These are phyloP conservation scores for Zaprionus nigranus DNA, from an alignment of 1,140 invertebrate species.

Conservation along the genomic window DNA sequence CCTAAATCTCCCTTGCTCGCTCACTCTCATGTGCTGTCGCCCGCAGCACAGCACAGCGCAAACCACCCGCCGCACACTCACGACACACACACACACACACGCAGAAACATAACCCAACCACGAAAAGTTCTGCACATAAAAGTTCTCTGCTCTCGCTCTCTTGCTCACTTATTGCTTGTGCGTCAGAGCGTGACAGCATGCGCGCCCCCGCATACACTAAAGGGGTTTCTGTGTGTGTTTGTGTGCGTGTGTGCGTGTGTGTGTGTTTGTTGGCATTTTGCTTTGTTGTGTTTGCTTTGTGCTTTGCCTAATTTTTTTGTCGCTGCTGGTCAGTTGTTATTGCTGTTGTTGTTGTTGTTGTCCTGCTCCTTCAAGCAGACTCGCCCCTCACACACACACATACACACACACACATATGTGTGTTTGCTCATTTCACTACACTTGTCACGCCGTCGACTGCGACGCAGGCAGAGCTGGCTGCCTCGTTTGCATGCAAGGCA, in stretches of 20 bases:
- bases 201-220: constrained; percentile 63
- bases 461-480: constrained; percentile 11
- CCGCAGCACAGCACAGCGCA: not conserved
- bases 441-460: constrained; percentile 65
- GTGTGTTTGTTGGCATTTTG: constrained; percentile 62
- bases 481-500: constrained; percentile 55
- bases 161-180: constrained; percentile 39
- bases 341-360: constrained; percentile 10
- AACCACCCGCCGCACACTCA: constrained; percentile 3
- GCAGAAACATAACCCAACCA: constrained; percentile 13
- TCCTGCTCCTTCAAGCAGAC: constrained; percentile 23
- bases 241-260: constrained; percentile 39
- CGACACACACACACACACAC: not conserved
- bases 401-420: constrained; percentile 1
- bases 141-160: constrained; percentile 23
- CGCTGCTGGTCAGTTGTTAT: constrained; percentile 60
- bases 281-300: constrained; percentile 58
- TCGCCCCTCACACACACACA: not conserved
- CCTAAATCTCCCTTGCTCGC: no score
- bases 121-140: constrained; percentile 36
- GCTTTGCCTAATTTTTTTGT: constrained; percentile 59
- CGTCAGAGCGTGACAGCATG: constrained; percentile 52
- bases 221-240: constrained; percentile 25
- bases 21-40: not conserved
- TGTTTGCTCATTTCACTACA: constrained; percentile 67